These are phyloP conservation scores for Petrophora chlorosata DNA, from an alignment of 2,888 invertebrate species.

Conservation along the genomic window DNA sequence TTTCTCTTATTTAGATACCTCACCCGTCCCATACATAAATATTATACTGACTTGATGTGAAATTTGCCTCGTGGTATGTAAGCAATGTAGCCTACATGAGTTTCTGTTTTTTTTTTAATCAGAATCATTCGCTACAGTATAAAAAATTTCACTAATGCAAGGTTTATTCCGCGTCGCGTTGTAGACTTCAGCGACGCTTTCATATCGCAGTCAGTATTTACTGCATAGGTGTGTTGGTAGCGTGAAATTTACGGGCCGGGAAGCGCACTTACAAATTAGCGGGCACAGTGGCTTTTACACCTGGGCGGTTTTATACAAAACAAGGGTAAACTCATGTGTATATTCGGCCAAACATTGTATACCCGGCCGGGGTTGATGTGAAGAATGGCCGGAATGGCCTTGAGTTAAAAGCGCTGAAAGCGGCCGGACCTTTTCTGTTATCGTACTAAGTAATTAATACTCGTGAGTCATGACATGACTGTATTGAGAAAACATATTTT, in stretches of 20 bases:
- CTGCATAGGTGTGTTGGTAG: neutral
- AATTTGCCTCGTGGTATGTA: no score
- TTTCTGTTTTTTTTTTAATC: no score
- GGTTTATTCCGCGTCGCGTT: no score
- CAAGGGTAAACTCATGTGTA: constrained; percentile 2
- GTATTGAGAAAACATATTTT: no score
- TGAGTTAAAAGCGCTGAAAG: constrained; percentile 9
- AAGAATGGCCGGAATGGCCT: no score
- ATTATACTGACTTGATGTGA: no score
- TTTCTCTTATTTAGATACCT: no score
- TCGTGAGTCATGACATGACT: no score
- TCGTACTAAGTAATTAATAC: neutral
- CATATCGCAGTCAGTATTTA: neutral
- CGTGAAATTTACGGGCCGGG: constrained; percentile 58
- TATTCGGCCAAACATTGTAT: neutral
- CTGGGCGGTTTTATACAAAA: constrained; percentile 24
- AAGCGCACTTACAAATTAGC: constrained; percentile 70
- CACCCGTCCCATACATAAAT: no score
- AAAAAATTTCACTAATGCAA: no score
- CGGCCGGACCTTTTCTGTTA: neutral
- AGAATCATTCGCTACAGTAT: no score
- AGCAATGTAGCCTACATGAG: no score
- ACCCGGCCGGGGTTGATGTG: neutral
- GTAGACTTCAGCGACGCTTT: neutral
- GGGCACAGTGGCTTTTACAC: constrained; percentile 43